phyloP scores from a whole-genome alignment of 2,113 vertebrate species.

The Todiramphus saurophagus region DNA sequence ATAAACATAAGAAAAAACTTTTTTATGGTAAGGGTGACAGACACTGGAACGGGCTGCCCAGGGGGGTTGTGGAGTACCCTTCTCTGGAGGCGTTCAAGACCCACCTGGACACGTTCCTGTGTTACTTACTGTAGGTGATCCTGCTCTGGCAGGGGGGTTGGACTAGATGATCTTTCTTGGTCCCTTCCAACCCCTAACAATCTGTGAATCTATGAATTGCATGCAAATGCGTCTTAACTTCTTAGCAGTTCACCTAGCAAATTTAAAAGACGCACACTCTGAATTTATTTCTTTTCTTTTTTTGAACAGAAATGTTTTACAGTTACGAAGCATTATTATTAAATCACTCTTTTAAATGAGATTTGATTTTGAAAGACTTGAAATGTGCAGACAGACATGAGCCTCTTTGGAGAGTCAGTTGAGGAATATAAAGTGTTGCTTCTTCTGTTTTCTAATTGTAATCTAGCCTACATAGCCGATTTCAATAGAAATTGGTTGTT shows the following conservation, averaged over 20 bases:
- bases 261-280: background rate
- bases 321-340: background rate
- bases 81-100: too few species aligned
- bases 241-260: background rate
- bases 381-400: background rate
- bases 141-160: too few species aligned
- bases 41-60: too few species aligned
- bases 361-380: background rate
- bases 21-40: too few species aligned
- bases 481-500: background rate
- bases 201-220: background rate
- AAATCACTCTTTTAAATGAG: background rate
- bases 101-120: too few species aligned
- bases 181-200: too few species aligned
- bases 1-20: too few species aligned
- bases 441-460: background rate
- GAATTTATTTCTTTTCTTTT: background rate
- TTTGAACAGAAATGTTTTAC: background rate
- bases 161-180: too few species aligned
- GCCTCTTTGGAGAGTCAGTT: background rate
- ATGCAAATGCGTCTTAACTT: background rate
- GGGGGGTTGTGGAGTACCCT: too few species aligned
- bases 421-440: background rate
- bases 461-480: background rate
- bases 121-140: too few species aligned